Conservation (phyloP, 2,113 vertebrate species). For the Leucopternis melanops region DNA sequence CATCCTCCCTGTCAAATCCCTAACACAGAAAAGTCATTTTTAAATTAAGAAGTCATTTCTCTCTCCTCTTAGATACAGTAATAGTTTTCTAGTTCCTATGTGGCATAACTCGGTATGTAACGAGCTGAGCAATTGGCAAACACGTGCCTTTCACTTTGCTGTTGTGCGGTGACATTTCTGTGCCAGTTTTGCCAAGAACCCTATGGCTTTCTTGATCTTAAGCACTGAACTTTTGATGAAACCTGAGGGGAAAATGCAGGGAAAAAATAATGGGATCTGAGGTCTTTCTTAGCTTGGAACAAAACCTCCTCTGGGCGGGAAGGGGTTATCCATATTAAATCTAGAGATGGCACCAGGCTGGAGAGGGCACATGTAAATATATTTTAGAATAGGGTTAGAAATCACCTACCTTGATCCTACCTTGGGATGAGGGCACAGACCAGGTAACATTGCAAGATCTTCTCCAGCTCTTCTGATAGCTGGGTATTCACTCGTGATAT, state of each 20-base stretch:
- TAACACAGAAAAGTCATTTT: conserved; percentile 32
- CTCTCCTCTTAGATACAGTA: conserved; percentile 7
- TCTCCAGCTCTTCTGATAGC: background rate
- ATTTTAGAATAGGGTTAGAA: background rate
- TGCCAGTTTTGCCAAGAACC: background rate
- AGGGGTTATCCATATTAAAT: background rate
- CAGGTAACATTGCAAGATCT: background rate
- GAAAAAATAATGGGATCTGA: background rate
- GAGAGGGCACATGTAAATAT: background rate
- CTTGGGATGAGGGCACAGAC: background rate
- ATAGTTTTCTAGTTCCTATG: background rate
- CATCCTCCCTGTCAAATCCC: conserved; percentile 31
- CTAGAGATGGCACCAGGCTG: background rate
- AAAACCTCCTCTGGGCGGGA: background rate
- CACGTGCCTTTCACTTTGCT: background rate
- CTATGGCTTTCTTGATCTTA: background rate
- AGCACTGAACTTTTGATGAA: background rate
- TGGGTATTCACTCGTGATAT: background rate
- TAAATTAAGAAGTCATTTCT: conserved; percentile 58
- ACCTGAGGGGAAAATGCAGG: background rate
- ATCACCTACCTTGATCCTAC: background rate
- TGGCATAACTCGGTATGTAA: background rate
- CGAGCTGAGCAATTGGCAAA: background rate
- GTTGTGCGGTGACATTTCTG: background rate
- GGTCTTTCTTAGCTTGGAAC: background rate